These are phyloP conservation scores for Conus betulinus DNA, from an alignment of 1,140 invertebrate species.

Conservation along the genomic window DNA sequence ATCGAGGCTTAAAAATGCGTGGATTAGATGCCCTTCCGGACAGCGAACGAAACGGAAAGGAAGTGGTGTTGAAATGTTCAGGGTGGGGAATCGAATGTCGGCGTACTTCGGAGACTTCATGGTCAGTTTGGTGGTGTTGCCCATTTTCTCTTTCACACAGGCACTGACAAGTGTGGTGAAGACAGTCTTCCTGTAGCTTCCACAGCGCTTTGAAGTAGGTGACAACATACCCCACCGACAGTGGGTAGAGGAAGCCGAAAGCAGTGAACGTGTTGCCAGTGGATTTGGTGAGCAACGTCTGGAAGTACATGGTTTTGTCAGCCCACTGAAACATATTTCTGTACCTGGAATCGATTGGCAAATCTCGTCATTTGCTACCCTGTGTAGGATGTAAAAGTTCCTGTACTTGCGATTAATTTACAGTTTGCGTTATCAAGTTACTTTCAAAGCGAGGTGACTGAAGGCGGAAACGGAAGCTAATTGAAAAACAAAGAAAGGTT, in stretches of 20 bases:
- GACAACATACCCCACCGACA: background rate
- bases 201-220: background rate
- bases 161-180: background rate
- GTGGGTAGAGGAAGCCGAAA: background rate
- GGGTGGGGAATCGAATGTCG: background rate
- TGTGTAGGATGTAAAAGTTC: too few relatives aligned
- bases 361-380: too few relatives aligned
- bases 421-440: too few relatives aligned
- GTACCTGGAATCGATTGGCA: background rate
- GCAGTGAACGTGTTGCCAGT: background rate
- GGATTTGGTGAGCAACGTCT: background rate
- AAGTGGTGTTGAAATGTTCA: background rate
- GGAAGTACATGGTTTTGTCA: background rate
- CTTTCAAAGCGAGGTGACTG: too few relatives aligned
- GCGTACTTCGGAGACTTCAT: background rate
- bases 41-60: constrained; percentile 1
- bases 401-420: too few relatives aligned
- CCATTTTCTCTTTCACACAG: background rate
- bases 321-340: background rate
- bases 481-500: too few relatives aligned
- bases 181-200: background rate
- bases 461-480: too few relatives aligned
- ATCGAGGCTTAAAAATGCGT: background rate
- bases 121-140: too few relatives aligned
- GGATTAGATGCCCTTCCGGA: background rate